Base-by-base conservation (phyloP, 2,888 invertebrate genomes). In the Apoderus coryli region DNA sequence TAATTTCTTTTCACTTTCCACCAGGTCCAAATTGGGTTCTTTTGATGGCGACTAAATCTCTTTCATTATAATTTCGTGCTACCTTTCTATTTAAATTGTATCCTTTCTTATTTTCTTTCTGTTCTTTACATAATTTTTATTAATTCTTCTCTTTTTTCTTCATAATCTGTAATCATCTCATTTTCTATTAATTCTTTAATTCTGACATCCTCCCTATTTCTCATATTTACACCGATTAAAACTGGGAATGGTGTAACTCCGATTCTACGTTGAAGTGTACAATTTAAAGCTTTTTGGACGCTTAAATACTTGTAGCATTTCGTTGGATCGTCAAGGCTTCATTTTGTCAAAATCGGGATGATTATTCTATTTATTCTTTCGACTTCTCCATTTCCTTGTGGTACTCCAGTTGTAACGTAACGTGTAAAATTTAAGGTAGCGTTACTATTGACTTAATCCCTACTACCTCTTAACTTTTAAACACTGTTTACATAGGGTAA, bases 321-420 rank as follows among this genome's bases (percentile, higher is more conserved):
- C 3, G 33, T 34, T 1, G 49, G 48, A 9, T 50, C 41, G 6
- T 44, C 44, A 3, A 46, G 27, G n/a, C 47, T 42, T 6, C 56
- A 25, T 30, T 56, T 55, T 2, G 52, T 43, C 6, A n/a, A n/a
- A n/a, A n/a, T n/a, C n/a, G n/a, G n/a, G n/a, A n/a, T n/a, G n/a
- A n/a, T n/a, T n/a, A n/a, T 45, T 6, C 44, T 35, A 31, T 55
- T 44, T 2, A 49, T 34, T 9, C 54, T 29, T 22, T 52, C 50
- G 2, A 50, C 49, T 32, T 54, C 51, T 2, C 54, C 53, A 29
- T 55, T 54, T 4, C 48, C 48, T 10, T 53, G 29, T 5, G 54
- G 51, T 2, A 53, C 41, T 5, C 54, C 42, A 2, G 41, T 47
- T 0, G 44, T 45, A n/a, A n/a, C n/a, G n/a, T n/a, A n/a, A n/a